Base-by-base conservation (phyloP, 2,888 invertebrate species). In the Ischnus inquisitorius region DNA sequence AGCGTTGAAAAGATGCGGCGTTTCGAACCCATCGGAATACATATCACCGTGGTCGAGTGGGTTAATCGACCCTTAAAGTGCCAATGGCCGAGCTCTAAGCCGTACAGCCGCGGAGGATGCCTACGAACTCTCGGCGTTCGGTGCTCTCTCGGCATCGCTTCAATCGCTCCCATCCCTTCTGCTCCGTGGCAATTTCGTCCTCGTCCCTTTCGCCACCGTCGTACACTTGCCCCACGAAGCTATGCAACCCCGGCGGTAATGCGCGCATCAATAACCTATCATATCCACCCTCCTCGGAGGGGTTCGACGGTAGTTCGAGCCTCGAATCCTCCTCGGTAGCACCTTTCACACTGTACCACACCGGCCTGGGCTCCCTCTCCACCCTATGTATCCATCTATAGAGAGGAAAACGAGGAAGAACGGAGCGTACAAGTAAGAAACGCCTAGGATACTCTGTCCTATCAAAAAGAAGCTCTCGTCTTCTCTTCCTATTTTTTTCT, bases 211-310 rank as follows among this genome's bases (percentile, higher is more conserved):
- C 57, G 46, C 74, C 64, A 22, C 57, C 51, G n/a, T 39, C 60
- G 51, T 22, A 75, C 79, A 79, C 74, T 85, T 39, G 74, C 87
- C 87, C 57, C 88, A 62, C 86, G 84, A 69, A 87, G 86, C 87
- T 87, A 86, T 88, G 88, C 87, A 90, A 88, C 87, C 83, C 60
- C 65, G 79, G 86, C 88, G 87, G 90, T 92, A 90, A 92, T 92
- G 91, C 89, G 87, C 86, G 88, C 92, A 92, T 92, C 92, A 90
- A 92, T 92, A 92, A 92, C 91, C 91, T 91, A 92, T 92, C 92
- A 90, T 90, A 91, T 90, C 89, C 88, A 89, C 86, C 87, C 87
- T 86, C 84, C 39, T 4, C 39, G 39, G 16, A 19, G 34, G 28
- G 46, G 34, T 72, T 19, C 46, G 76, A 4, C 60, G 46, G 71